Conservation (phyloP, 2,113 vertebrate genomes). For the Corythoichthys intestinalis region DNA sequence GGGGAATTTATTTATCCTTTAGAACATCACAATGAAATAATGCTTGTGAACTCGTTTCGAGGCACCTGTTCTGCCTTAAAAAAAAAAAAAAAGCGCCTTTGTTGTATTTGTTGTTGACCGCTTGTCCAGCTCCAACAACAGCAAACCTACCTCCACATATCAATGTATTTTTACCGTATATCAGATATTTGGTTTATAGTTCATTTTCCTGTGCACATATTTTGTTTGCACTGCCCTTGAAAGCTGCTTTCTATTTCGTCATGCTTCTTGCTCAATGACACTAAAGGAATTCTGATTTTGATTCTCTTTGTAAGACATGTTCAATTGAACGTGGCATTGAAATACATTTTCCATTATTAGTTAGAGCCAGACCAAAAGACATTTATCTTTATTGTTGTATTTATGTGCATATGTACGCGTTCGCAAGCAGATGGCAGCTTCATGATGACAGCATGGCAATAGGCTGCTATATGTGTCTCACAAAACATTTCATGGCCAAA, state of each 20-base stretch:
- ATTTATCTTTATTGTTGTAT: not conserved
- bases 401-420: not conserved
- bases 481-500: not conserved
- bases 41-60: not conserved
- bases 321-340: not conserved
- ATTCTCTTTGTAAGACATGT: not conserved
- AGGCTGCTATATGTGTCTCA: not conserved
- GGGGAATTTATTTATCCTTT: constrained; percentile 1
- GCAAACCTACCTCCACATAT: no score
- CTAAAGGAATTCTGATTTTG: no score
- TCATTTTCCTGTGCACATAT: no score
- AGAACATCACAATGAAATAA: constrained; percentile 2
- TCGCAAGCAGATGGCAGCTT: not conserved
- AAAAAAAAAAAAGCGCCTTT: no score
- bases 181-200: no score
- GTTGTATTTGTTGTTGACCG: not conserved
- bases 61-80: not conserved
- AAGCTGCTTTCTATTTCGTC: no score
- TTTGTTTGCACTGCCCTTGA: no score
- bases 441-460: not conserved
- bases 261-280: no score
- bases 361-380: not conserved
- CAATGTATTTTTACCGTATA: no score
- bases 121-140: not conserved
- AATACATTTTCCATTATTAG: constrained; percentile 5